Conservation (phyloP, 2,113 vertebrate genomes). For the Oncorhynchus masou region DNA sequence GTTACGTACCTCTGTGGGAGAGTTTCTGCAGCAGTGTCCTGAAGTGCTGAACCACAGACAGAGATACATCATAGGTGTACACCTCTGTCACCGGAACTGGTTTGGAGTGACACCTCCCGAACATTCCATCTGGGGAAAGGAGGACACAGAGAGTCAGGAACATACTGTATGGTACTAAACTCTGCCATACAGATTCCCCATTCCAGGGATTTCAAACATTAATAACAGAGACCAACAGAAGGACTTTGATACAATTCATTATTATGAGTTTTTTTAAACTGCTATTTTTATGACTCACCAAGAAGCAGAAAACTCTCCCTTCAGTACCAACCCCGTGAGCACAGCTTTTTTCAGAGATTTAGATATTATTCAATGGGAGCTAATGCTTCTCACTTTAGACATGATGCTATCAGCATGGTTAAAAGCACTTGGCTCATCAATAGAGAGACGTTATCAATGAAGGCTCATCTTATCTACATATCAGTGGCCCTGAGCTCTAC, state of each 20-base stretch:
- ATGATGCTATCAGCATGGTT: constrained; percentile 40
- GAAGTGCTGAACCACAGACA: constrained; percentile 79
- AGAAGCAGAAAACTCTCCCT: neutral
- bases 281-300: too few species aligned
- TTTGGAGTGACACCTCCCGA: constrained; percentile 84
- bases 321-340: neutral
- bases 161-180: neutral
- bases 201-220: too few species aligned
- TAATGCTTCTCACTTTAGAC: neutral
- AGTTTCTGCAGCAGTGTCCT: constrained; percentile 81
- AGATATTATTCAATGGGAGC: neutral
- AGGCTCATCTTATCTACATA: constrained; percentile 62
- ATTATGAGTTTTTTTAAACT: too few species aligned
- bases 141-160: neutral
- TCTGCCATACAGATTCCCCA: too few species aligned
- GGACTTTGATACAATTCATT: too few species aligned
- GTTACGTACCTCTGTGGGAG: constrained; percentile 78
- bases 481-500: constrained; percentile 64
- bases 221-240: too few species aligned
- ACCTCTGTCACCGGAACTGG: constrained; percentile 69
- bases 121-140: constrained; percentile 82
- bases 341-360: neutral
- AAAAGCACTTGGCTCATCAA: constrained; percentile 64
- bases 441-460: constrained; percentile 62
- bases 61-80: constrained; percentile 83